Evolutionary conservation across 2,113 vertebrate genomes (phyloP).

Genomic region (Mungos mungo): DNA sequence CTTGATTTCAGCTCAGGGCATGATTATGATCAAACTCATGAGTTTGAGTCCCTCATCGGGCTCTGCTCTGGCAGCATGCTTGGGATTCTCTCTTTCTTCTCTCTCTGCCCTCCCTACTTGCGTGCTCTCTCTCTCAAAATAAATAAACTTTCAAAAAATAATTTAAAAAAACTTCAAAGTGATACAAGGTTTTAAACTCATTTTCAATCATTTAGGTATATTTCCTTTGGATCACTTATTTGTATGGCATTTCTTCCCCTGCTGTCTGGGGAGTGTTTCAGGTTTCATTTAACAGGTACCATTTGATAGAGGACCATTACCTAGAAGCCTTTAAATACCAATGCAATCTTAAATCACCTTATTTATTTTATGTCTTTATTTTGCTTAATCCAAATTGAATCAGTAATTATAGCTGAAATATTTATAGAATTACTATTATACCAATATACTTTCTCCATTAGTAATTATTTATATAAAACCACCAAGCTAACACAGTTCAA

Average conservation of each 20-base stretch:
- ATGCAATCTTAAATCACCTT: slow-evolving; percentile 21
- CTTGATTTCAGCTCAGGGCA: too few species aligned
- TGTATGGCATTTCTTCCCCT: background rate
- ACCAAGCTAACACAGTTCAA: slow-evolving; percentile 56
- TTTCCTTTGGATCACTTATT: slow-evolving; percentile 28
- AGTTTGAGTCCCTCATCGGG: too few species aligned
- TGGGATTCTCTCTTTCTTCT: too few species aligned
- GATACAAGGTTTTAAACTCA: background rate
- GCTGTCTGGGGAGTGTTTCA: slow-evolving; percentile 21
- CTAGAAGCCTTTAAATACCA: slow-evolving; percentile 42
- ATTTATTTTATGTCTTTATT: slow-evolving; percentile 36
- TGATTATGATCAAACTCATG: too few species aligned
- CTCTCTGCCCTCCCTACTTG: too few species aligned
- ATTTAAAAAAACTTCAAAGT: slow-evolving; percentile 20
- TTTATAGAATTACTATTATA: slow-evolving; percentile 34
- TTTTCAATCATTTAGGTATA: background rate
- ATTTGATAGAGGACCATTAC: background rate
- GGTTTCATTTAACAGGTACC: slow-evolving; percentile 28
- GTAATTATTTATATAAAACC: slow-evolving; percentile 45
- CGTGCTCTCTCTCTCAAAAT: too few species aligned
- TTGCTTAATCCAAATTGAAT: slow-evolving; percentile 50
- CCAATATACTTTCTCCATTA: slow-evolving; percentile 37
- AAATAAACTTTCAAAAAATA: background rate
- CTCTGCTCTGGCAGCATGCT: too few species aligned
- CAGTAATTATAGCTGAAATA: slow-evolving; percentile 54